Percentiles rank a stretch among this genome's conserved stretches.
phyloP scores from a whole-genome alignment of 2,113 vertebrate species.

The Neogobius melanostomus region DNA sequence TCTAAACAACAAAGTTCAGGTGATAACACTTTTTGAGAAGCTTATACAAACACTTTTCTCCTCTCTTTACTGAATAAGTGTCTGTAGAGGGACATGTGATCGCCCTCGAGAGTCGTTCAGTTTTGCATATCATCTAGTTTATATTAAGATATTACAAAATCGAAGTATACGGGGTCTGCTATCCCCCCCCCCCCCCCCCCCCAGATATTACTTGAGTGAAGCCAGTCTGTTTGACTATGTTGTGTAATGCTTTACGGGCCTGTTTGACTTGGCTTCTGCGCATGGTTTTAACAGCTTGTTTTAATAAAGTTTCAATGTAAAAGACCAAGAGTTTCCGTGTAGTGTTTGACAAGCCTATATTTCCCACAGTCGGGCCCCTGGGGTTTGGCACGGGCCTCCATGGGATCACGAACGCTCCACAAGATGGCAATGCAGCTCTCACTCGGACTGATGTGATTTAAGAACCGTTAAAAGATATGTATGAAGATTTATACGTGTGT shows the following conservation, averaged over 20 bases:
- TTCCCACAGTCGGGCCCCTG: slow-evolving; percentile 45
- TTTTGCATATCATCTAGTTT: slow-evolving; percentile 45
- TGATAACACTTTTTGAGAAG: too few species aligned
- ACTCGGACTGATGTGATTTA: slow-evolving; percentile 52
- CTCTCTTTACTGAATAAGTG: too few species aligned
- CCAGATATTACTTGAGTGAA: slow-evolving; percentile 35
- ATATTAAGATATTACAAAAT: slow-evolving; percentile 46
- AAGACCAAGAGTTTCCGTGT: slow-evolving; percentile 50
- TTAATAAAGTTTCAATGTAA: slow-evolving; percentile 62
- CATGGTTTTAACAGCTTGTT: slow-evolving; percentile 60
- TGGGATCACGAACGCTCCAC: slow-evolving; percentile 59
- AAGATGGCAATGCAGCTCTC: slow-evolving; percentile 70
- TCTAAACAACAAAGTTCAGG: too few species aligned
- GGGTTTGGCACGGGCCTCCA: slow-evolving; percentile 46
- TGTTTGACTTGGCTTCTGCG: slow-evolving; percentile 49
- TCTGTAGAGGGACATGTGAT: neutral
- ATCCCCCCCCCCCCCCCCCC: slow-evolving; percentile 20
- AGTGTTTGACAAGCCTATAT: slow-evolving; percentile 45
- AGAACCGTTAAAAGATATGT: too few species aligned
- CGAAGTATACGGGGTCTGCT: slow-evolving; percentile 47
- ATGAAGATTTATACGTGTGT: too few species aligned
- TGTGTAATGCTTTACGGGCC: slow-evolving; percentile 40
- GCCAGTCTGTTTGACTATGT: slow-evolving; percentile 24
- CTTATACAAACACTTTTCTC: too few species aligned
- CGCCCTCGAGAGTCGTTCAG: neutral